phyloP scores from a whole-genome alignment of 2,888 invertebrate genomes.

The Pheosia tremula region DNA sequence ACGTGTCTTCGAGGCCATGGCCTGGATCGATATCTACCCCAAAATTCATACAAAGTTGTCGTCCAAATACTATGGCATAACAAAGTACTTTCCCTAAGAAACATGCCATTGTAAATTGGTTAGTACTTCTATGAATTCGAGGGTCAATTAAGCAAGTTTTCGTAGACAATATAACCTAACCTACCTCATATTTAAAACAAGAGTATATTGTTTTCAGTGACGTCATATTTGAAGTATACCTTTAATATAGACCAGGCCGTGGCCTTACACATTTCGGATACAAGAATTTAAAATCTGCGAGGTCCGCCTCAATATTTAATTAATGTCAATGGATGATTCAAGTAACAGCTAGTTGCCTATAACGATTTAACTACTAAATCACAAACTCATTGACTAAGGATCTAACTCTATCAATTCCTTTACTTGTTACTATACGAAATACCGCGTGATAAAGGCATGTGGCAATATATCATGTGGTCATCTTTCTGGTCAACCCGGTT shows the following conservation, averaged over 20 bases:
- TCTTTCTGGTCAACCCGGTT: background rate
- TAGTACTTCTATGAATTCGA: too few relatives aligned
- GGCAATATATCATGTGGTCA: background rate
- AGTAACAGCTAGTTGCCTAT: constrained; percentile 39
- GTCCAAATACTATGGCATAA: too few relatives aligned
- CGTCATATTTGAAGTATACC: background rate
- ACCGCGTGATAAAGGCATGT: constrained; percentile 21
- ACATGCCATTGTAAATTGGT: too few relatives aligned
- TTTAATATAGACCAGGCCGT: constrained; percentile 1
- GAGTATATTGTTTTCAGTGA: too few relatives aligned
- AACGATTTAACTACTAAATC: constrained; percentile 65
- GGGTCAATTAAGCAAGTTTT: too few relatives aligned
- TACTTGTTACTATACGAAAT: constrained; percentile 56
- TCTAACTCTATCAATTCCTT: constrained; percentile 69
- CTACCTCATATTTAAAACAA: too few relatives aligned
- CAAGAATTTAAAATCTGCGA: background rate
- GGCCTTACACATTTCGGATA: background rate
- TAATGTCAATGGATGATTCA: constrained; percentile 29
- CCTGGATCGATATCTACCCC: background rate
- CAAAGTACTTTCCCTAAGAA: too few relatives aligned
- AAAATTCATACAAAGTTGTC: too few relatives aligned
- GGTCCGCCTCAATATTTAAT: background rate
- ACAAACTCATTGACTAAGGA: constrained; percentile 75
- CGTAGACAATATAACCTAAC: too few relatives aligned
- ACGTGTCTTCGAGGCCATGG: constrained; percentile 5